These are phyloP conservation scores for Arizona elegans DNA, from an alignment of 2,113 vertebrate species.

Conservation along the genomic window DNA sequence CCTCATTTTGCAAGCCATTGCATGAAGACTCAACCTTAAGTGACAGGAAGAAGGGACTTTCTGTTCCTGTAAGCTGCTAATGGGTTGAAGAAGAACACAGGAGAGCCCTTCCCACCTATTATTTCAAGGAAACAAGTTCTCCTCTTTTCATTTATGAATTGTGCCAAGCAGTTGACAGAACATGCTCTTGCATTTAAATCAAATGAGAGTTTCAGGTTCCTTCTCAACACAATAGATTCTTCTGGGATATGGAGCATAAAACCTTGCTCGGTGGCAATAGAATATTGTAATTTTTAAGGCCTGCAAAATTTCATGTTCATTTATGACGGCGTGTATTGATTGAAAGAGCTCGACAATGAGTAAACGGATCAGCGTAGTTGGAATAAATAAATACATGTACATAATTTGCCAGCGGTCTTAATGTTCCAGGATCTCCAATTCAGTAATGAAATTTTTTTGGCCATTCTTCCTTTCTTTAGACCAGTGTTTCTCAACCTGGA, in stretches of 20 bases:
- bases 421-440: not conserved
- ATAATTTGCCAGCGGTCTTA: not conserved
- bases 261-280: not conserved
- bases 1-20: not conserved
- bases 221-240: not conserved
- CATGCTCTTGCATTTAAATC: not conserved
- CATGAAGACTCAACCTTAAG: not conserved
- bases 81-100: no score
- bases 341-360: slow-evolving; percentile 1
- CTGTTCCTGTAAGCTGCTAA: not conserved
- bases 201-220: not conserved
- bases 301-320: not conserved
- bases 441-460: not conserved
- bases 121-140: not conserved
- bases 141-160: not conserved
- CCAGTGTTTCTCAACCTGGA: not conserved
- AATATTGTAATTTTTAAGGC: not conserved
- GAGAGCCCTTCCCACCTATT: not conserved
- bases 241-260: not conserved
- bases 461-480: not conserved
- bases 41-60: not conserved
- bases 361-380: not conserved
- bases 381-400: slow-evolving; percentile 9
- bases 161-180: not conserved
- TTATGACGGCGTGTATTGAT: not conserved